phyloP scores from a whole-genome alignment of 2,888 invertebrate genomes.

The Drymonia ruficornis region DNA sequence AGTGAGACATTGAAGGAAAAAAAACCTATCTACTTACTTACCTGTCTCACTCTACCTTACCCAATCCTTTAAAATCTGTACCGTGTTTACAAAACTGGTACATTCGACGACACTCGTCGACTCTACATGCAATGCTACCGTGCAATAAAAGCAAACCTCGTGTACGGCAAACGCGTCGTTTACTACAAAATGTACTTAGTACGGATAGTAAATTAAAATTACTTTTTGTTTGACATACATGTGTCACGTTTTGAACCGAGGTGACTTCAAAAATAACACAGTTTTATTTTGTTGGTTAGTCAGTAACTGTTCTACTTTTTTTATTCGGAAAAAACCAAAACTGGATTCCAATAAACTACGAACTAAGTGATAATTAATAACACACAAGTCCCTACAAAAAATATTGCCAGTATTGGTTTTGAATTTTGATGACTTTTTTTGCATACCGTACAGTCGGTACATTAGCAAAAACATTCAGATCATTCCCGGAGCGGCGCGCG shows the following conservation, averaged over 20 bases:
- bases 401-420: too few relatives aligned
- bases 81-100: constrained; percentile 40
- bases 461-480: constrained; percentile 45
- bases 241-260: too few relatives aligned
- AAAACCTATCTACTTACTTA: background rate
- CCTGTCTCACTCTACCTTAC: background rate
- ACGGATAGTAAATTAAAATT: constrained; percentile 41
- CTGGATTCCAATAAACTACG: too few relatives aligned
- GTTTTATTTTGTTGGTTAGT: too few relatives aligned
- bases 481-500: constrained; percentile 36
- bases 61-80: constrained; percentile 10
- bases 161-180: constrained; percentile 31
- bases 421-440: constrained; percentile 20
- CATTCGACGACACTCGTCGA: constrained; percentile 30
- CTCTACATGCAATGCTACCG: constrained; percentile 46
- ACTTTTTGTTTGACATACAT: too few relatives aligned
- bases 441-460: constrained; percentile 27
- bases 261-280: too few relatives aligned
- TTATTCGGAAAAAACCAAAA: too few relatives aligned
- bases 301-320: too few relatives aligned
- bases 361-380: too few relatives aligned
- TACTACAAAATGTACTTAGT: constrained; percentile 43
- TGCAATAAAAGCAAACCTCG: constrained; percentile 49
- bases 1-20: too few relatives aligned
- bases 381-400: too few relatives aligned